phyloP scores from a whole-genome alignment of 2,888 invertebrate species.

The Gortyna flavago region DNA sequence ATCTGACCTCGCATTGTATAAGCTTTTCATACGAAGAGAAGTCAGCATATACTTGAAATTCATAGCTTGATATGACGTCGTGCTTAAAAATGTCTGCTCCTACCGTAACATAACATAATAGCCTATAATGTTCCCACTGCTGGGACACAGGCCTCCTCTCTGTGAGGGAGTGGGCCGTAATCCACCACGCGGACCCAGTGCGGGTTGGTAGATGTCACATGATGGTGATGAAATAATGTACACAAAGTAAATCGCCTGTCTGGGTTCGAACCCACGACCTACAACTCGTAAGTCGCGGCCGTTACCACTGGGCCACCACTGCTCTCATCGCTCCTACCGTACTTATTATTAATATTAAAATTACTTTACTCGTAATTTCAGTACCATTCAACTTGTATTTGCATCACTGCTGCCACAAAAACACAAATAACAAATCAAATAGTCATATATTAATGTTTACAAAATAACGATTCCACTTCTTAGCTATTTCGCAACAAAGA shows the following conservation, averaged over 20 bases:
- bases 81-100: background rate
- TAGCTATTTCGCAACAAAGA: conserved; percentile 30
- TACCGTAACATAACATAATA: too few species aligned
- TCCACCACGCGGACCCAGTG: too few species aligned
- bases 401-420: conserved; percentile 12
- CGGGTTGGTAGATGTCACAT: too few species aligned
- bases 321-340: background rate
- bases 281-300: too few species aligned
- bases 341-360: background rate
- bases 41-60: background rate
- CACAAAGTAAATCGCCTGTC: too few species aligned
- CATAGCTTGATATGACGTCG: background rate
- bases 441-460: conserved; percentile 20
- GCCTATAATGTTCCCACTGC: too few species aligned
- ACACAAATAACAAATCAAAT: background rate
- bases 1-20: background rate
- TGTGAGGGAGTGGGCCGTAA: too few species aligned
- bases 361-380: background rate
- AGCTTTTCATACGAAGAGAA: background rate
- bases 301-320: too few species aligned
- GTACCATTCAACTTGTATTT: conserved; percentile 17
- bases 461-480: conserved; percentile 37
- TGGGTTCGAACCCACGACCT: too few species aligned
- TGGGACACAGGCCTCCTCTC: too few species aligned
- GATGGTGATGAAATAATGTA: too few species aligned